These are phyloP conservation scores for Podarcis muralis DNA, from an alignment of 2,113 vertebrate genomes.

Conservation along the genomic window DNA sequence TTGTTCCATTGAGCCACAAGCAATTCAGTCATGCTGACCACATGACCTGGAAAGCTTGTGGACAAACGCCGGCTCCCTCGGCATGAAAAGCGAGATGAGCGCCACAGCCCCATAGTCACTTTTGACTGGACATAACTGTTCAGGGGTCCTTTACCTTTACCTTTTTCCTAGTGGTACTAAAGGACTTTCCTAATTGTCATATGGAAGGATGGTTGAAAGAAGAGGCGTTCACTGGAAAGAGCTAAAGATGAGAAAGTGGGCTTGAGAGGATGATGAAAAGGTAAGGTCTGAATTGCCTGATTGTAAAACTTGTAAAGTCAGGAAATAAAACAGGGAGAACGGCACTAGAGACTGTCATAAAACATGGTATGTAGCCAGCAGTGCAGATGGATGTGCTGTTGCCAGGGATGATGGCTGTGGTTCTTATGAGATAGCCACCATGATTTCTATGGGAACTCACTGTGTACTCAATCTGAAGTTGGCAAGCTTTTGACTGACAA, in stretches of 20 bases:
- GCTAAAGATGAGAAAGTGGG: background rate
- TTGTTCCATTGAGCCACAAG: too few species aligned
- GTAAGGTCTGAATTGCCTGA: background rate
- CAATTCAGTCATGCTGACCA: too few species aligned
- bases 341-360: background rate
- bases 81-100: too few species aligned
- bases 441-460: background rate
- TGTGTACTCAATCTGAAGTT: background rate
- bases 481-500: background rate
- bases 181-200: background rate
- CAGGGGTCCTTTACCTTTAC: too few species aligned
- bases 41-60: too few species aligned
- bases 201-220: background rate
- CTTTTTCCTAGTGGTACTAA: too few species aligned
- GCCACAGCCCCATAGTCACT: too few species aligned
- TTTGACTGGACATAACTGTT: too few species aligned
- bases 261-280: background rate
- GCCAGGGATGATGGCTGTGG: background rate
- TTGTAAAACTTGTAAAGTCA: background rate
- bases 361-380: background rate
- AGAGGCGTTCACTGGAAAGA: background rate
- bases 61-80: too few species aligned
- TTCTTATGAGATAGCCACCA: background rate
- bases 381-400: background rate
- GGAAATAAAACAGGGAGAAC: background rate